A percentile compares a stretch with the other conserved stretches of the same genome.
Conservation (phyloP, 2,113 vertebrate species). For the Megaptera novaeangliae region DNA sequence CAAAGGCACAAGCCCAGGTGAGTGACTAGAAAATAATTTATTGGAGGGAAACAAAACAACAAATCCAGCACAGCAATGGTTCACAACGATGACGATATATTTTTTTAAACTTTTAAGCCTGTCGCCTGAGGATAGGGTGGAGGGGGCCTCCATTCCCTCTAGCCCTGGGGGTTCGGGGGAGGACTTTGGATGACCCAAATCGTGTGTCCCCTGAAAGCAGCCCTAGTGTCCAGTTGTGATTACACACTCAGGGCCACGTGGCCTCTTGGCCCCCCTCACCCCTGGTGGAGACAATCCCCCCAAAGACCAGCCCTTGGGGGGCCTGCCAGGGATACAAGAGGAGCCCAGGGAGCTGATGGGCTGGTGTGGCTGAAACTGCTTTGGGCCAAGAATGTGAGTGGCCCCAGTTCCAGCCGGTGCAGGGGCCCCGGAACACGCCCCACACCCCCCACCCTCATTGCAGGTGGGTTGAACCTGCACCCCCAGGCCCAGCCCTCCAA, state of each 20-base stretch:
- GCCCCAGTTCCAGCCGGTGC: background rate
- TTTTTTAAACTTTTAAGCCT: slow-evolving; percentile 64
- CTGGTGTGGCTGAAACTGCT: background rate
- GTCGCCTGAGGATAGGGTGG: slow-evolving; percentile 45
- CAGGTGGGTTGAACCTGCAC: background rate
- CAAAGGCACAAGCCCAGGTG: slow-evolving; percentile 24
- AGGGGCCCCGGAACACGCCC: background rate
- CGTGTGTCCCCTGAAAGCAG: background rate
- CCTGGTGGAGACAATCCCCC: background rate
- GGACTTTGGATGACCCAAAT: background rate
- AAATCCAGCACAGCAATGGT: slow-evolving; percentile 82
- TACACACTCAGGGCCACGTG: background rate
- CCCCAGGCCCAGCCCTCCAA: background rate
- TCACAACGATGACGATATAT: slow-evolving; percentile 69
- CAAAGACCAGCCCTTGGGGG: background rate
- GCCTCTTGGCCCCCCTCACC: background rate
- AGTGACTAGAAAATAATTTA: slow-evolving; percentile 87
- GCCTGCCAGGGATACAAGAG: background rate
- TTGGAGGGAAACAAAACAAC: slow-evolving; percentile 84
- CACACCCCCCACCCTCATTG: background rate
- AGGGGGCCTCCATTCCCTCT: background rate
- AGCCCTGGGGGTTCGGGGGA: too few species aligned
- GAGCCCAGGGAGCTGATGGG: background rate
- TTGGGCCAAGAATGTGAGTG: background rate
- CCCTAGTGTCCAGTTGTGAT: background rate